A percentile compares a stretch with the other conserved stretches of the same genome.
These are phyloP conservation scores for Tillus elongatus DNA, from an alignment of 2,888 invertebrate species.

Conservation along the genomic window DNA sequence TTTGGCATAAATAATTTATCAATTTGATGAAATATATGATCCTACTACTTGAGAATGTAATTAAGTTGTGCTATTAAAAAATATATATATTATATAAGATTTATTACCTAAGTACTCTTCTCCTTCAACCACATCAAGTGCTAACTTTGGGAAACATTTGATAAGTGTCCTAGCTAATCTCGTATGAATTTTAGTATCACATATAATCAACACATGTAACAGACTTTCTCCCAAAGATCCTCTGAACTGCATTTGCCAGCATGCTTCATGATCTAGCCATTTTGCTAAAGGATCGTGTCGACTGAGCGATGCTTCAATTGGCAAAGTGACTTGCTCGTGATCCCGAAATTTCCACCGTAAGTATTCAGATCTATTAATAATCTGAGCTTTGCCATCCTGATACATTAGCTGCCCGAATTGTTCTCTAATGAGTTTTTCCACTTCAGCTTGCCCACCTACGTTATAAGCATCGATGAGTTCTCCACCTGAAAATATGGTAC, in stretches of 20 bases:
- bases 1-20: no score
- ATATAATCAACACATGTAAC: conserved; percentile 88
- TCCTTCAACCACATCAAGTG: conserved; percentile 91
- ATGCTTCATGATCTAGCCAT: conserved; percentile 86
- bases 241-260: conserved; percentile 96
- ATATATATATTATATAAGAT: no score
- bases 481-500: conserved; percentile 50
- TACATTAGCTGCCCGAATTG: conserved; percentile 86
- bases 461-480: conserved; percentile 82
- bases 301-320: conserved; percentile 77
- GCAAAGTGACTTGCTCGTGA: conserved; percentile 73
- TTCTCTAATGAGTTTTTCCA: conserved; percentile 75
- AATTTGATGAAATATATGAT: no score
- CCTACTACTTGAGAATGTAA: no score
- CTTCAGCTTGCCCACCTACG: conserved; percentile 71
- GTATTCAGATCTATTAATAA: conserved; percentile 81
- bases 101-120: conserved; percentile 96
- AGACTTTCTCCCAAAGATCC: conserved; percentile 93
- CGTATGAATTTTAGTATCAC: conserved; percentile 76
- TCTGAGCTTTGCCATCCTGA: conserved; percentile 71
- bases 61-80: no score
- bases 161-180: conserved; percentile 81
- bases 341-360: conserved; percentile 85
- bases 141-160: conserved; percentile 82
- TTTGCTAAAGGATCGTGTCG: conserved; percentile 79